phyloP scores from a whole-genome alignment of 2,113 vertebrate species.

The Phoxinus phoxinus region DNA sequence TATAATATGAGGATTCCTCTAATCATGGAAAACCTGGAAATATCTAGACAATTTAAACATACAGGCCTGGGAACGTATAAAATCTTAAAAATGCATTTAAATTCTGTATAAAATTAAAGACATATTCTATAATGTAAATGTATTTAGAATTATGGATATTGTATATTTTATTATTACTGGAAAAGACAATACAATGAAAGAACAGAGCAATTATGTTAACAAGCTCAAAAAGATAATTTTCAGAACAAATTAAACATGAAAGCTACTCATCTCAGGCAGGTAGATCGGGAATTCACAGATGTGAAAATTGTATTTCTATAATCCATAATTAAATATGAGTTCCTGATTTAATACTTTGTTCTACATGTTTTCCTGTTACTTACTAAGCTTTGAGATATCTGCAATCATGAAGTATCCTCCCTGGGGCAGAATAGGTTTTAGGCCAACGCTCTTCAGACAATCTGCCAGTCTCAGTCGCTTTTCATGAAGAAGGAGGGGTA shows the following conservation, averaged over 20 bases:
- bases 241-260: not conserved
- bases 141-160: not conserved
- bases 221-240: not conserved
- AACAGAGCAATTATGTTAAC: not conserved
- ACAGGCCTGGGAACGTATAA: not conserved
- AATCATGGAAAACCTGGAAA: not conserved
- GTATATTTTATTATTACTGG: too few species aligned
- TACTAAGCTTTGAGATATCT: slow-evolving; percentile 89
- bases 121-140: not conserved
- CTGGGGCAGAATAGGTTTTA: slow-evolving; percentile 84
- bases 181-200: not conserved
- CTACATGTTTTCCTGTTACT: slow-evolving; percentile 62
- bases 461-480: slow-evolving; percentile 80
- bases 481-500: slow-evolving; percentile 75
- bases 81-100: not conserved
- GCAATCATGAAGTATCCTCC: slow-evolving; percentile 90
- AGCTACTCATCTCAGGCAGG: too few species aligned
- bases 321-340: not conserved
- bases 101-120: not conserved
- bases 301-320: not conserved
- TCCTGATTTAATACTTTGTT: not conserved
- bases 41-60: not conserved
- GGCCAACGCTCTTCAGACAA: slow-evolving; percentile 79
- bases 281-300: too few species aligned
- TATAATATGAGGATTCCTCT: not conserved